Percentiles rank a stretch among this genome's conserved stretches.
Evolutionary conservation across 2,797 vertebrate species (phyloP).

Genomic region (Clarias platycephalus): DNA sequence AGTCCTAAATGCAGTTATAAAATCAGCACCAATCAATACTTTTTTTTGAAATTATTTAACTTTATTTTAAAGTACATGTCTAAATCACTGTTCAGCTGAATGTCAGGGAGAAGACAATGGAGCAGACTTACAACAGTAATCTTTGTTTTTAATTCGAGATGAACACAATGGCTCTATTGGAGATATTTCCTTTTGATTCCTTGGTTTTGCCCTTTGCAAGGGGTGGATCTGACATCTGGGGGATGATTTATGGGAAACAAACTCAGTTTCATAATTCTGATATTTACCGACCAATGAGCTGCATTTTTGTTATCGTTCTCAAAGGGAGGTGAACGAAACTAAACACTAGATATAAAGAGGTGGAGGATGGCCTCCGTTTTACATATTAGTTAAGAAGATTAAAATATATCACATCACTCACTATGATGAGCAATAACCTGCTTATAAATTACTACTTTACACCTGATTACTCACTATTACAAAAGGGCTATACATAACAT

Average conservation of each 20-base stretch:
- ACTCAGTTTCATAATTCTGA: slow-evolving; percentile 20
- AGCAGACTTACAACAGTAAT: slow-evolving; percentile 59
- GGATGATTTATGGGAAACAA: slow-evolving; percentile 57
- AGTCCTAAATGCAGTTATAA: slow-evolving; percentile 99
- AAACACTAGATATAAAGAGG: slow-evolving; percentile 57
- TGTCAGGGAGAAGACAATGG: slow-evolving; percentile 85
- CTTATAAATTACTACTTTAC: slow-evolving; percentile 88
- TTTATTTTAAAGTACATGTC: slow-evolving; percentile 99
- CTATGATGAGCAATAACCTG: slow-evolving; percentile 77
- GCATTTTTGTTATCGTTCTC: slow-evolving; percentile 41
- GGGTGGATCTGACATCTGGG: slow-evolving; percentile 76
- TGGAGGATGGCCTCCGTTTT: slow-evolving; percentile 53
- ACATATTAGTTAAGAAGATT: slow-evolving; percentile 62
- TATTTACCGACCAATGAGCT: slow-evolving; percentile 20
- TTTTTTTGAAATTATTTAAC: slow-evolving; percentile 86
- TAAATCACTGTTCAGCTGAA: slow-evolving; percentile 99
- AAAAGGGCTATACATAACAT: slow-evolving; percentile 83
- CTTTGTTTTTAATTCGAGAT: slow-evolving; percentile 79
- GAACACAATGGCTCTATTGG: slow-evolving; percentile 94
- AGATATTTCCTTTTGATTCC: slow-evolving; percentile 76
- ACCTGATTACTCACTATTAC: slow-evolving; percentile 84
- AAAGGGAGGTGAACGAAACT: slow-evolving; percentile 40
- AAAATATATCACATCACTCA: slow-evolving; percentile 76
- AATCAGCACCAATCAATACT: slow-evolving; percentile 99
- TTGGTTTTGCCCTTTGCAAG: slow-evolving; percentile 82